phyloP scores from a whole-genome alignment of 2,888 invertebrate genomes.

The Nudaria mundana region DNA sequence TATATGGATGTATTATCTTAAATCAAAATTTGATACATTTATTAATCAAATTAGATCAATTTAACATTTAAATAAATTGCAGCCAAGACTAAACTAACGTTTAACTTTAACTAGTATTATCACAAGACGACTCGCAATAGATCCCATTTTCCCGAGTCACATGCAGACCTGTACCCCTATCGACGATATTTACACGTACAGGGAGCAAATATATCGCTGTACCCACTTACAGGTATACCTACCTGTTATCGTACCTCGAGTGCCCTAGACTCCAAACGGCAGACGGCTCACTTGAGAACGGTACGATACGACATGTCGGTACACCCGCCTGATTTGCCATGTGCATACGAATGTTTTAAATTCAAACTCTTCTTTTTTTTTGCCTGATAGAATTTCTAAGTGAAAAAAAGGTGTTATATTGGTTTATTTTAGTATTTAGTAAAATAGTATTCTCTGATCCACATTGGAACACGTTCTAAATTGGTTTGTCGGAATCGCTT shows the following conservation, averaged over 20 bases:
- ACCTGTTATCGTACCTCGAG: conserved; percentile 19
- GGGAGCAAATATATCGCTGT: too few species aligned
- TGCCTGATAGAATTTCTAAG: conserved; percentile 21
- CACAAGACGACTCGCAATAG: too few species aligned
- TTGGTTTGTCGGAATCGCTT: conserved; percentile 2
- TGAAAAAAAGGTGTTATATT: conserved; percentile 10
- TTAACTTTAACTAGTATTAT: too few species aligned
- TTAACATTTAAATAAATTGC: too few species aligned
- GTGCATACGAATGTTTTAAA: conserved; percentile 35
- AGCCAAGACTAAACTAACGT: too few species aligned
- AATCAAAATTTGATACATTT: too few species aligned
- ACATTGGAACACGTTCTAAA: conserved; percentile 18
- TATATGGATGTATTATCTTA: too few species aligned
- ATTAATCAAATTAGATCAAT: too few species aligned
- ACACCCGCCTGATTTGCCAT: conserved; percentile 18
- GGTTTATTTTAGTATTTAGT: conserved; percentile 9
- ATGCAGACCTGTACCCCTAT: too few species aligned
- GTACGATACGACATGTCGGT: conserved; percentile 14
- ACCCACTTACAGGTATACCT: too few species aligned
- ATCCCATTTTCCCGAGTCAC: too few species aligned
- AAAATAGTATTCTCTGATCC: conserved; percentile 14
- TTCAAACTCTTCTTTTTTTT: conserved; percentile 16
- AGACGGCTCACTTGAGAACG: conserved; percentile 16
- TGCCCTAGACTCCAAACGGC: conserved; percentile 23
- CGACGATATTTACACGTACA: too few species aligned